Base-by-base conservation (phyloP, 2,797 vertebrate genomes). In the Cetoscarus ocellatus region DNA sequence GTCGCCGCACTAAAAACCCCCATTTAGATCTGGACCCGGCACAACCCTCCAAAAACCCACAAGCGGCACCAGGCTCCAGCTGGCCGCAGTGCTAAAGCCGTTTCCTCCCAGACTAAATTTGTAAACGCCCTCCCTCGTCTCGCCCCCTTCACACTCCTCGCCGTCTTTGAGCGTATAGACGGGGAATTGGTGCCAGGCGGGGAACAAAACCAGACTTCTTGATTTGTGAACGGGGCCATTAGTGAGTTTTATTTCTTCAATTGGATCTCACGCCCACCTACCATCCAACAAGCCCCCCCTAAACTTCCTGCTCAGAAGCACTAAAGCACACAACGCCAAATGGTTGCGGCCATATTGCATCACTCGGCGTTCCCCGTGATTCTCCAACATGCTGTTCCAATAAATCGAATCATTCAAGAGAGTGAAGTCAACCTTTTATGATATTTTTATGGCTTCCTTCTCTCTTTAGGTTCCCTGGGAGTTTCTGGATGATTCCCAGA, bases 361-460 rank as follows among this genome's bases (percentile, higher is more conserved):
- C 91, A 88, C 79, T 86, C 70, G 63, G 62, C 75, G 34, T 80
- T 59, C 57, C 76, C 73, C 49, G 27, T 70, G 86, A 82, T 61
- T 72, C 77, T 77, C 69, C 77, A 54, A 88, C 86, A 92, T 90
- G 84, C 82, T 86, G 90, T 91, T 94, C 86, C 90, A 91, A 94
- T 94, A 93, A 92, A 83, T 73, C 81, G 51, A 89, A 92, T 92
- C 85, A 88, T 88, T 91, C 86, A 85, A 67, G 84, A 82, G 89
- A 90, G 88, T 91, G 87, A 93, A 92, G 91, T 92, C 89, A 93
- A 91, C 77, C 73, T 90, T 92, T 93, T 92, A 89, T 91, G 86
- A 89, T 92, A 27, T 27, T 27, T 93, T 92, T 90, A 92, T 84
- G 67, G 91, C 90, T 93, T 94, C 93, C 90, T 91, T 86, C 90